Evolutionary conservation across 2,888 invertebrate genomes (phyloP).

Genomic region (Bursaphelenchus okinawaensis): DNA sequence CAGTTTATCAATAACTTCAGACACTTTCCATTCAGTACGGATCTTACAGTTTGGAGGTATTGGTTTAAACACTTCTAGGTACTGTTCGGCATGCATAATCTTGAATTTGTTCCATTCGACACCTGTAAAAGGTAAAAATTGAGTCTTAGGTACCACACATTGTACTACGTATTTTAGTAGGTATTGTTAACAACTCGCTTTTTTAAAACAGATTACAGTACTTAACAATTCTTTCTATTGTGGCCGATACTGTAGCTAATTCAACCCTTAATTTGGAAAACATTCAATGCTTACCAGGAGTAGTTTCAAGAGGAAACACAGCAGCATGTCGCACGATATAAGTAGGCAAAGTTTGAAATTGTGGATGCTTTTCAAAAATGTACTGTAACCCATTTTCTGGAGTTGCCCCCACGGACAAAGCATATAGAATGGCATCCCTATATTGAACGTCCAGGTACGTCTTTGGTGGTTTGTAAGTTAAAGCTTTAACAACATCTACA

Average conservation of each 20-base stretch:
- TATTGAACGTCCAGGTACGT: background rate
- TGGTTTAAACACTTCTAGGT: background rate
- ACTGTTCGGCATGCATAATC: background rate
- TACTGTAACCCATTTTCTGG: background rate
- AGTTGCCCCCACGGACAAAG: background rate
- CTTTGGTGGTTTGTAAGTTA: background rate
- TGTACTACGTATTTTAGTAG: too few species aligned
- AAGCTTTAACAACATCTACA: background rate
- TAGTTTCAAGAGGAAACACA: background rate
- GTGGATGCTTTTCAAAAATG: background rate
- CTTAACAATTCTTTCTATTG: too few species aligned
- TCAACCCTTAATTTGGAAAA: too few species aligned
- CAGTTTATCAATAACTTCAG: background rate
- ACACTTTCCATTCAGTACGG: background rate
- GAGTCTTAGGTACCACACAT: too few species aligned
- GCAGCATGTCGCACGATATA: background rate
- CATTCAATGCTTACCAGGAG: too few species aligned
- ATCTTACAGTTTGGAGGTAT: background rate
- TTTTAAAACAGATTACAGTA: too few species aligned
- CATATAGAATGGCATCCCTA: background rate
- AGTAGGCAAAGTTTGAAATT: background rate
- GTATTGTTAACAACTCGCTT: too few species aligned
- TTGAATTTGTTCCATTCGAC: background rate
- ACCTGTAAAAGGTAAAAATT: too few species aligned
- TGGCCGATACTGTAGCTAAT: too few species aligned